Evolutionary conservation across 2,888 invertebrate genomes (phyloP).

Genomic region (Clivina fossor): DNA sequence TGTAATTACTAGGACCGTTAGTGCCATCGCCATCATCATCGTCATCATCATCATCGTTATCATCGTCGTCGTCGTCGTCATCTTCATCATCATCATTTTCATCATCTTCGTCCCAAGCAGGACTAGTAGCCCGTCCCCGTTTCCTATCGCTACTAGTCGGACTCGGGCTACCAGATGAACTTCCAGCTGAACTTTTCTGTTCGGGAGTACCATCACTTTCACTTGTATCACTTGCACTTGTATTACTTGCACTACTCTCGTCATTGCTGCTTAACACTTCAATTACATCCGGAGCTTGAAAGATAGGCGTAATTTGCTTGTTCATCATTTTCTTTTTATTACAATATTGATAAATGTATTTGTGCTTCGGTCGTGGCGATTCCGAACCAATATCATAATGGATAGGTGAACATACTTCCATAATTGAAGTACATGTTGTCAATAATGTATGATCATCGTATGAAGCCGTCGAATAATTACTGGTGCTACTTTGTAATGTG

Average conservation of each 20-base stretch:
- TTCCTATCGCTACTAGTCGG: constrained; percentile 19
- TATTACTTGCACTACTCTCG: constrained; percentile 17
- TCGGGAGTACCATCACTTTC: constrained; percentile 13
- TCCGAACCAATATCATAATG: constrained; percentile 48
- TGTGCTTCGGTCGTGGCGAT: constrained; percentile 46
- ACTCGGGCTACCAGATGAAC: constrained; percentile 23
- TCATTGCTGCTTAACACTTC: constrained; percentile 30
- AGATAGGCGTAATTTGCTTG: constrained; percentile 9
- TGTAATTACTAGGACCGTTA: constrained; percentile 11
- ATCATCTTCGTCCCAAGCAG: constrained; percentile 18
- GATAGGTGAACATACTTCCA: constrained; percentile 53
- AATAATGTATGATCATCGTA: constrained; percentile 51
- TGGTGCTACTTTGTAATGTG: constrained; percentile 45
- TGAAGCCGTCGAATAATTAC: constrained; percentile 46
- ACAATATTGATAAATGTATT: constrained; percentile 53
- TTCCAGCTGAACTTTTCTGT: constrained; percentile 20
- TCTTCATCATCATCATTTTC: not conserved
- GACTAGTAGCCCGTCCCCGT: constrained; percentile 23
- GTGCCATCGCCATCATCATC: constrained; percentile 17
- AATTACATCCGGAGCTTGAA: constrained; percentile 19
- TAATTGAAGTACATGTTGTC: constrained; percentile 51
- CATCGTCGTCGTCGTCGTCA: not conserved
- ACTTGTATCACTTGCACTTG: constrained; percentile 9
- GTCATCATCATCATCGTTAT: constrained; percentile 22
- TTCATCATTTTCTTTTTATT: constrained; percentile 48